Evolutionary conservation across 2,113 vertebrate genomes (phyloP).

Genomic region (Corythaixoides concolor): DNA sequence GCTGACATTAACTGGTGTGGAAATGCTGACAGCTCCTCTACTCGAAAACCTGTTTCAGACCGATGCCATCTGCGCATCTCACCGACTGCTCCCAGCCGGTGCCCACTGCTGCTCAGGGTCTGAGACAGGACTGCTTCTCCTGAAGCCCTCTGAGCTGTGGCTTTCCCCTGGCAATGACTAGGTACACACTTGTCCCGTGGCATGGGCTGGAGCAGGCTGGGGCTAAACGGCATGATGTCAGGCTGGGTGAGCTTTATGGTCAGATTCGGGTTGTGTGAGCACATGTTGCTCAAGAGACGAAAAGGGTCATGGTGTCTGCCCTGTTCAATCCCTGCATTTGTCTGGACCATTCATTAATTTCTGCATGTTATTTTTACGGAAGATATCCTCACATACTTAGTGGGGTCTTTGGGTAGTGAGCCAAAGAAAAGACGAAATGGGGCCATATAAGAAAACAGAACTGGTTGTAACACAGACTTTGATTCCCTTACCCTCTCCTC

Average conservation of each 20-base stretch:
- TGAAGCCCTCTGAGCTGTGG: background rate
- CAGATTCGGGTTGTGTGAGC: background rate
- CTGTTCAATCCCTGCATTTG: background rate
- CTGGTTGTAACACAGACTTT: background rate
- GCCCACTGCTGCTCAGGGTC: background rate
- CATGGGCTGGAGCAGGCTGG: background rate
- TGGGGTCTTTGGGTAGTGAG: background rate
- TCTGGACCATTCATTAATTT: background rate
- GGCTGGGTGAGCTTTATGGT: background rate
- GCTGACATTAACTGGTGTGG: background rate
- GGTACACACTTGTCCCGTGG: background rate
- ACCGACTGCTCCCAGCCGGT: background rate
- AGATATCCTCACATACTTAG: background rate
- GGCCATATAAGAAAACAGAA: background rate
- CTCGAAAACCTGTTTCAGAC: conserved; percentile 1
- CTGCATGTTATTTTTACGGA: background rate
- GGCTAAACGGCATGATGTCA: background rate
- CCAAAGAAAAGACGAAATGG: background rate
- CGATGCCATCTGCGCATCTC: background rate
- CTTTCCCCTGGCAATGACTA: background rate
- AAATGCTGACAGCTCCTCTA: conserved; percentile 6
- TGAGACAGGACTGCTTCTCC: background rate
- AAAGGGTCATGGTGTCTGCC: background rate
- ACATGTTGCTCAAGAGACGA: rapidly evolving
- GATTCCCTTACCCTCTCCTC: background rate